phyloP scores from a whole-genome alignment of 2,888 invertebrate genomes.

The Tuberolachnus salignus region DNA sequence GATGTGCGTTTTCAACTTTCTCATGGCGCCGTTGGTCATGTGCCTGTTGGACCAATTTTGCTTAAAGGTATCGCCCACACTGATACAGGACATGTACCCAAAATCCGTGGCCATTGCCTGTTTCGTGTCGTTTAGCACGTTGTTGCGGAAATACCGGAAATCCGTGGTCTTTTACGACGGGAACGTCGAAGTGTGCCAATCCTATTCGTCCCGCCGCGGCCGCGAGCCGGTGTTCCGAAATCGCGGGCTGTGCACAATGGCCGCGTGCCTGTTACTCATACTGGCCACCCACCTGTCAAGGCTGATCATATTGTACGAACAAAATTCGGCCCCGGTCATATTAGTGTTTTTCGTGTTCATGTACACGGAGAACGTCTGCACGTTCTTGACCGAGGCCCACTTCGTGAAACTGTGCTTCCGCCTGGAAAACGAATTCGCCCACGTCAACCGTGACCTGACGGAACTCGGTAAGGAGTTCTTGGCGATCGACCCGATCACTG shows the following conservation, averaged over 20 bases:
- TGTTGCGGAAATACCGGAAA: not conserved
- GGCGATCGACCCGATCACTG: not conserved
- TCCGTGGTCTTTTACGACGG: not conserved
- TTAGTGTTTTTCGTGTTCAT: conserved; percentile 48
- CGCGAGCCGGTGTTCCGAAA: not conserved
- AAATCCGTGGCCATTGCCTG: not conserved
- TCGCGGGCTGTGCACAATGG: not conserved
- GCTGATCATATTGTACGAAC: not conserved
- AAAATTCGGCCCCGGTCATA: not conserved
- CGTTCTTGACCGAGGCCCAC: conserved; percentile 36
- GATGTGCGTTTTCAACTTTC: conserved; percentile 15
- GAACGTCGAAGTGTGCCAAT: not conserved
- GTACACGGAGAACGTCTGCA: conserved; percentile 55
- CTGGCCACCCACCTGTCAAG: not conserved
- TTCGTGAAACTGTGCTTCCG: conserved; percentile 24
- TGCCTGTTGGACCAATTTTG: conserved; percentile 26
- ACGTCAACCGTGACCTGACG: conserved; percentile 28
- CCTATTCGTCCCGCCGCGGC: not conserved
- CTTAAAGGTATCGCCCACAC: not conserved
- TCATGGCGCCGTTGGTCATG: conserved; percentile 11
- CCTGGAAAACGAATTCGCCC: not conserved
- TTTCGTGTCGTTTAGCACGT: not conserved
- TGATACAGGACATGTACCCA: not conserved
- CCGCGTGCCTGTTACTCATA: not conserved
- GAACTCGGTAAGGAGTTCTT: not conserved